These are phyloP conservation scores for Xiphophorus couchianus DNA, from an alignment of 2,113 vertebrate genomes.

Conservation along the genomic window DNA sequence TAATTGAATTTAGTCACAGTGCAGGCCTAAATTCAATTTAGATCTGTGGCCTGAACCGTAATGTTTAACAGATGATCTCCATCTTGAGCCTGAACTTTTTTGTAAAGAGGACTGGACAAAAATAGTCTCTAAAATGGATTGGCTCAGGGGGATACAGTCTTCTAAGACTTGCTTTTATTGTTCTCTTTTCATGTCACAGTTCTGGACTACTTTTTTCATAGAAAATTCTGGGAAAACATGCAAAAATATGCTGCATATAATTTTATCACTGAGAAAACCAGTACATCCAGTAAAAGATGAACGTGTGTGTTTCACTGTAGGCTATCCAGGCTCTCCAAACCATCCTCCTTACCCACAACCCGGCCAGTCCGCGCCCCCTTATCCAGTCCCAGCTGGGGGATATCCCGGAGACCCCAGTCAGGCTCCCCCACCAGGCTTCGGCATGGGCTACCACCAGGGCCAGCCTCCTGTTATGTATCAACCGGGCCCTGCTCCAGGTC, in stretches of 20 bases:
- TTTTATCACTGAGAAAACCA: background rate
- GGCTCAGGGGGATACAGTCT: too few relatives aligned
- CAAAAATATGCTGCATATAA: background rate
- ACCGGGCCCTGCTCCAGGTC: conserved; percentile 52
- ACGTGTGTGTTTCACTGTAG: conserved; percentile 43
- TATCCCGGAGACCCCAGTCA: conserved; percentile 66
- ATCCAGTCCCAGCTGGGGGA: conserved; percentile 61
- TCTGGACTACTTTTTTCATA: too few relatives aligned
- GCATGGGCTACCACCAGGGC: conserved; percentile 68
- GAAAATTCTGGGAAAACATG: background rate
- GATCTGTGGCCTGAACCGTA: too few relatives aligned
- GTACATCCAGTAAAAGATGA: background rate
- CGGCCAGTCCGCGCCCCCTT: conserved; percentile 75
- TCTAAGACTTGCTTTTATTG: too few relatives aligned
- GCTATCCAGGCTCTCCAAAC: conserved; percentile 66
- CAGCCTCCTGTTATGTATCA: conserved; percentile 73
- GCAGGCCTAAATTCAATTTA: too few relatives aligned
- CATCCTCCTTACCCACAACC: conserved; percentile 66
- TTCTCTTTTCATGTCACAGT: too few relatives aligned
- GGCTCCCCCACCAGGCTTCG: conserved; percentile 77
- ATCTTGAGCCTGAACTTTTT: too few relatives aligned
- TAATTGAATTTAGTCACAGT: too few relatives aligned
- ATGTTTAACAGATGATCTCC: too few relatives aligned
- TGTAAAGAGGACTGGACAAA: too few relatives aligned
- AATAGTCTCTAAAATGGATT: too few relatives aligned